Evolutionary conservation across 2,113 vertebrate species (phyloP), one percentile per base, ranked within the genome.

Genomic region (Neotragus moschatus): DNA sequence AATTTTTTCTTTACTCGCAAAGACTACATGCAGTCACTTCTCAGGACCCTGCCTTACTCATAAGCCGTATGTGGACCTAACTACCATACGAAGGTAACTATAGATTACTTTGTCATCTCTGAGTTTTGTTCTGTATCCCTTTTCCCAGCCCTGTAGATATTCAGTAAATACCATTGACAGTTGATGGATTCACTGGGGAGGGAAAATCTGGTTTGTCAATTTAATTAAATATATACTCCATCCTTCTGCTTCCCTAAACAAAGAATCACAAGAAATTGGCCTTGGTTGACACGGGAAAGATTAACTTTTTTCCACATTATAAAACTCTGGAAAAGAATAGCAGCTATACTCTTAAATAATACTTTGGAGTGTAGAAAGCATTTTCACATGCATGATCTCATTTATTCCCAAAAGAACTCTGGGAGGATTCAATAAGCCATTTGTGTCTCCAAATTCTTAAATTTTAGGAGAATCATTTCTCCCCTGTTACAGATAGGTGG

Each of bases 211-310:
- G 28, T 92, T 95, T 87, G n/a, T 84, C 56, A 58, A 7, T 79
- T 92, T 85, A 93, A 88, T 79, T 95, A 77, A 96, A 63, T 92
- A 90, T 80, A 82, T 61, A 25, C 19, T 63, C 81, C 53, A 30
- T 92, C 49, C 86, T 95, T 56, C 47, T 90, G 21, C 51, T 95
- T 73, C 21, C n/a, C 12, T 77, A 43, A 89, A 94, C 47, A 84
- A 51, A 91, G 51, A 94, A 81, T 19, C 30, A 81, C 0, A 94
- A 88, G 26, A 91, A 92, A 92, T 95, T 58, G 79, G 30, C 63
- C 86, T 95, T 58, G 19, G 53, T 90, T 85, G 43, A 39, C 75
- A 73, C 15, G 28, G 36, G 36, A 94, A 96, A 88, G 33, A 75
- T 79, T 80, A 91, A 75, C 11, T 89, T 90, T 23, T 91, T 60